Percentiles rank a stretch among this genome's conserved stretches.
These are phyloP conservation scores for Mastomys natalensis DNA, from an alignment of 2,113 vertebrate species.

Conservation along the genomic window DNA sequence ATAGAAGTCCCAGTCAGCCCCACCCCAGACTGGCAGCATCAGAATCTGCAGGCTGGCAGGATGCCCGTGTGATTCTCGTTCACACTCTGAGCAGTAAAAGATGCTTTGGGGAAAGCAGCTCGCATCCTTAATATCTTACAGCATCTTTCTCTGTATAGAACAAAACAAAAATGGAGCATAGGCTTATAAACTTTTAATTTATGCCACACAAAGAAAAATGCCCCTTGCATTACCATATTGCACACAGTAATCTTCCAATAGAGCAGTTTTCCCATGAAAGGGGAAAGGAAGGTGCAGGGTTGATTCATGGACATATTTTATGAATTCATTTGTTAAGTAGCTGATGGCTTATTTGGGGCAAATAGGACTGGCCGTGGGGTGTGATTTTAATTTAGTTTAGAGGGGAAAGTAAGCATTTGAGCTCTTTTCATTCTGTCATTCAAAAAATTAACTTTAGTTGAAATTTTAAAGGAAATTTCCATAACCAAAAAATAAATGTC, in stretches of 20 bases:
- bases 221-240: not conserved
- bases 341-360: not conserved
- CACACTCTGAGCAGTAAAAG: not conserved
- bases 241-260: slow-evolving; percentile 1
- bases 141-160: slow-evolving; percentile 11
- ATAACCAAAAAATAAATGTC: not conserved
- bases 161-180: not conserved
- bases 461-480: not conserved
- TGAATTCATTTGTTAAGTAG: not conserved
- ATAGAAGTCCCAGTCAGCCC: not conserved
- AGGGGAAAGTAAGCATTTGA: slow-evolving; percentile 5
- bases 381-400: slow-evolving; percentile 63
- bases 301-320: not conserved
- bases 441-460: not conserved
- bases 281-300: not conserved
- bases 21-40: not conserved
- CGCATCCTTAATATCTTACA: not conserved
- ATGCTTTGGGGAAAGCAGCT: not conserved
- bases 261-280: slow-evolving; percentile 27
- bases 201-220: not conserved
- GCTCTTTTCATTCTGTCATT: not conserved
- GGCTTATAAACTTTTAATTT: slow-evolving; percentile 26
- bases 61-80: not conserved
- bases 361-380: not conserved
- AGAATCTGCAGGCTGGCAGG: not conserved